Evolutionary conservation across 2,113 vertebrate species (phyloP), one percentile per base, ranked within the genome.

Genomic region (Cryptomyrus ogoouensis): DNA sequence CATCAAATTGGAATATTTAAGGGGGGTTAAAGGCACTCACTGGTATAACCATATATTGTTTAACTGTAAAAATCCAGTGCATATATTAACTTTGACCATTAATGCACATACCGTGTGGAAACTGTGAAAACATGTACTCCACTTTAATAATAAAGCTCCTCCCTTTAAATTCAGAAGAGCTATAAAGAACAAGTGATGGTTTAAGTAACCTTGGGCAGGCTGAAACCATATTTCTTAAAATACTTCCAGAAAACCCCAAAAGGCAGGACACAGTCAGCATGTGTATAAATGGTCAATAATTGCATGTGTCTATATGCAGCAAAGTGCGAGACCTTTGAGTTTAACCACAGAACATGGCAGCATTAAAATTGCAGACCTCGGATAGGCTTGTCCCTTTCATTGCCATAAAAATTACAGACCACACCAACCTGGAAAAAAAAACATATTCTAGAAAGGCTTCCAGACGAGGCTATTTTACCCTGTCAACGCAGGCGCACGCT

Each of bases 261-360:
- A 88, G 52, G 89, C 50, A 53, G 89, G 35, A 52, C 50, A 13
- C 52, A 84, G 52, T 56, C 80, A 84, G 80, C 52, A 62, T 62
- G 39, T 46, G 53, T 89, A 47, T 89, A 89, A 89, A 83, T 84
- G 50, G 19, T 62, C 74, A 80, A 84, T 89, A 89, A 89, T 89
- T 89, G 52, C 42, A 89, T 84, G 89, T 89, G 80, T 83, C 89
- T 89, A 89, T 84, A 89, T 58, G 50, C 80, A 89, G 89, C 31
- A 10, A 21, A 62, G 89, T 62, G 24, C 50, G 47, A 50, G 80
- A 42, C 24, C 49, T 89, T 47, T 84, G 80, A 89, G 80, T n/a
- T 50, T 17, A 89, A 47, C 89, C 89, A 62, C 89, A 89, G n/a
- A 85, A 83, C 52, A 89, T 83, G 77, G 77, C 50, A 77, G 62